These are phyloP conservation scores for Hyposoter didymator DNA, from an alignment of 2,888 invertebrate genomes.

Conservation along the genomic window DNA sequence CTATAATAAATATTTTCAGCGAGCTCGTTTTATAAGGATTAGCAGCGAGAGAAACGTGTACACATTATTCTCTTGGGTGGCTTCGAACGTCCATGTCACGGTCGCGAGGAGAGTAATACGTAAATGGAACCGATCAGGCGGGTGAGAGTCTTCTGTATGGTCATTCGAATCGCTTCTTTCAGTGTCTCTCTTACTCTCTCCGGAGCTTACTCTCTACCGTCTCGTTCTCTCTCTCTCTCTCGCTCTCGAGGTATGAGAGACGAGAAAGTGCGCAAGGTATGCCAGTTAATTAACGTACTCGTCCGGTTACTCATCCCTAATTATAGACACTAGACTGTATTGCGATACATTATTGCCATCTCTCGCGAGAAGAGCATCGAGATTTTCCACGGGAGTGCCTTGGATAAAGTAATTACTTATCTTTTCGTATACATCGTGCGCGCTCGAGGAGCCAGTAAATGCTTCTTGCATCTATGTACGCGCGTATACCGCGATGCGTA, in stretches of 20 bases:
- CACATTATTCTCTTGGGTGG: constrained; percentile 42
- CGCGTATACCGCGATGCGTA: neutral
- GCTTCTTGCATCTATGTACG: neutral
- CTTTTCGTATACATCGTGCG: constrained; percentile 48
- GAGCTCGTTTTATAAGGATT: constrained; percentile 33
- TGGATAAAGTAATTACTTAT: constrained; percentile 63
- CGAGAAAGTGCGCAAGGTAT: constrained; percentile 46
- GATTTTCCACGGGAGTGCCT: constrained; percentile 34
- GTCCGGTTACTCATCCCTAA: constrained; percentile 58
- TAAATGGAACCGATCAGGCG: constrained; percentile 45
- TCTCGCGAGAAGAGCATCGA: constrained; percentile 5
- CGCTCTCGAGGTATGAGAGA: constrained; percentile 1
- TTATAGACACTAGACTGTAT: constrained; percentile 45
- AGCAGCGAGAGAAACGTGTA: neutral
- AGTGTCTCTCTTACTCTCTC: neutral
- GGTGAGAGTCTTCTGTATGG: constrained; percentile 3
- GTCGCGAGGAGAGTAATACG: constrained; percentile 12
- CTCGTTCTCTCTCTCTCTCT: neutral
- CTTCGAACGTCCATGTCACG: constrained; percentile 11
- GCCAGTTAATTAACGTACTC: constrained; percentile 56
- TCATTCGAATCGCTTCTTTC: constrained; percentile 19
- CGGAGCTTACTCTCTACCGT: neutral
- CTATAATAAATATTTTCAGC: constrained; percentile 45
- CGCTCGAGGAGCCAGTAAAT: constrained; percentile 2
- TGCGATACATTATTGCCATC: constrained; percentile 35